phyloP scores from a whole-genome alignment of 1,140 invertebrate species.

The Nephila pilipes region DNA sequence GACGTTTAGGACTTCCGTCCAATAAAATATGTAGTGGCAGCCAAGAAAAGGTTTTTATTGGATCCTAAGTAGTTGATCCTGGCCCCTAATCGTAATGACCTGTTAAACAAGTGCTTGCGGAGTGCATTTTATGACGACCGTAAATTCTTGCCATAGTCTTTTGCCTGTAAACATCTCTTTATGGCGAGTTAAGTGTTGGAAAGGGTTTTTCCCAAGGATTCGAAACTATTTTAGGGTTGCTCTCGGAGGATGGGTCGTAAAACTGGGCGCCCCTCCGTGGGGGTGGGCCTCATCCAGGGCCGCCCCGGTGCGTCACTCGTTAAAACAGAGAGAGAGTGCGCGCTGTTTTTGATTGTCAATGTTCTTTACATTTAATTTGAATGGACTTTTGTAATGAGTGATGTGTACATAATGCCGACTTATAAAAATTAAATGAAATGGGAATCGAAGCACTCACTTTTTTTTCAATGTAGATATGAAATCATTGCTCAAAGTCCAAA shows the following conservation, averaged over 20 bases:
- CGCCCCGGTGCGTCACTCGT: constrained; percentile 62
- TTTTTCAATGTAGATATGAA: no score
- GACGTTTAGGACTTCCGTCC: constrained; percentile 63
- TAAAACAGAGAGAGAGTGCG: neutral
- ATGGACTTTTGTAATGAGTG: no score
- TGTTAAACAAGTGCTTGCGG: constrained; percentile 66
- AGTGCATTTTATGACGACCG: constrained; percentile 65
- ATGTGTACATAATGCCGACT: no score
- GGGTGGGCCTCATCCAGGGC: constrained; percentile 9
- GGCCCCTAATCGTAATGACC: constrained; percentile 68
- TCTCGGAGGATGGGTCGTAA: constrained; percentile 55
- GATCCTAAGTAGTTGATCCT: constrained; percentile 63
- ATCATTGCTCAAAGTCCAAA: no score
- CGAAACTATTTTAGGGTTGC: constrained; percentile 61
- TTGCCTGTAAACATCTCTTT: constrained; percentile 73
- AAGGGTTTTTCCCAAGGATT: constrained; percentile 56
- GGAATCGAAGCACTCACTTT: no score
- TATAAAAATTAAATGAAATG: no score
- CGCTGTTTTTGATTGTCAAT: no score
- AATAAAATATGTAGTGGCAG: constrained; percentile 31
- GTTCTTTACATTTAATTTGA: no score
- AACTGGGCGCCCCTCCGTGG: constrained; percentile 27
- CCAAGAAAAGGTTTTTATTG: constrained; percentile 43
- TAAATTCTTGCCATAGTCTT: constrained; percentile 73
- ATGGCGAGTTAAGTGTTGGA: constrained; percentile 76